Evolutionary conservation across 1,140 invertebrate species (phyloP).

Genomic region (Spodoptera frugiperda): DNA sequence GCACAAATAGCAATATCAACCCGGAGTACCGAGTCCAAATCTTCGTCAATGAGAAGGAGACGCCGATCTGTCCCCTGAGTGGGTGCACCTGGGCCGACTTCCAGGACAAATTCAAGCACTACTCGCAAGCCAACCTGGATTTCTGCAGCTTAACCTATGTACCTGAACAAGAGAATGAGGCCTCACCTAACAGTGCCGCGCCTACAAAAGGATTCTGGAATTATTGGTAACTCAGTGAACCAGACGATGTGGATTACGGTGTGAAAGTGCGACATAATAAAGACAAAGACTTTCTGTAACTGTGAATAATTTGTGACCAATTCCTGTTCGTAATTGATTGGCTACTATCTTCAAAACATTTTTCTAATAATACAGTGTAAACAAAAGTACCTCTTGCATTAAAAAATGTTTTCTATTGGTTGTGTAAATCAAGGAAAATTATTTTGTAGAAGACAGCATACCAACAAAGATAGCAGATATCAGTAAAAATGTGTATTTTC

Average conservation of each 20-base stretch:
- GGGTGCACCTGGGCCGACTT: constrained; percentile 74
- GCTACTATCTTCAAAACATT: too few species aligned
- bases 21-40: constrained; percentile 63
- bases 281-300: too few species aligned
- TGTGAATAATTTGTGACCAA: too few species aligned
- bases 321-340: too few species aligned
- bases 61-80: constrained; percentile 64
- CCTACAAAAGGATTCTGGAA: background rate
- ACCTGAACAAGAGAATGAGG: background rate
- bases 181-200: background rate
- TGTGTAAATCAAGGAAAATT: too few species aligned
- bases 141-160: constrained; percentile 64
- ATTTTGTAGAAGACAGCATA: too few species aligned
- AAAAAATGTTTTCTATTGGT: too few species aligned
- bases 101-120: constrained; percentile 60
- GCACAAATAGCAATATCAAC: constrained; percentile 49
- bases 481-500: too few species aligned
- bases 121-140: constrained; percentile 58
- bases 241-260: background rate
- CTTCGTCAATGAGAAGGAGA: constrained; percentile 68
- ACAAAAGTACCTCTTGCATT: too few species aligned
- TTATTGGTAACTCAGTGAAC: background rate
- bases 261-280: background rate
- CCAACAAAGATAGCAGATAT: too few species aligned
- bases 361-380: too few species aligned